A percentile compares a stretch with the other conserved stretches of the same genome.
Evolutionary conservation across 2,888 invertebrate species (phyloP).

Genomic region (Archips crataeganus): DNA sequence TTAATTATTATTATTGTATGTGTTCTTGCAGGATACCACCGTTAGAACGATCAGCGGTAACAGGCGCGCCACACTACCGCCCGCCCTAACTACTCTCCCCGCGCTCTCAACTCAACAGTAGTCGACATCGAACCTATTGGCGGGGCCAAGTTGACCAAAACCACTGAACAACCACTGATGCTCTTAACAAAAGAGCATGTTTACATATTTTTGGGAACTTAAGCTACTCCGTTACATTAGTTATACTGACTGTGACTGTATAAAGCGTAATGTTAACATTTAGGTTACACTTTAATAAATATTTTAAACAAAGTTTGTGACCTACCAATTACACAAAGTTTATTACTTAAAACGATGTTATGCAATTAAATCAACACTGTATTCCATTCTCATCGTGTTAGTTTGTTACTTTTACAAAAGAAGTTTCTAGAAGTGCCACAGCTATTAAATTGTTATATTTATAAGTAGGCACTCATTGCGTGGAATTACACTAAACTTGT

Average conservation of each 20-base stretch:
- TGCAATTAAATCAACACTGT: background rate
- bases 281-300: background rate
- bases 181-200: background rate
- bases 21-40: constrained; percentile 70
- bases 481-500: background rate
- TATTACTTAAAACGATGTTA: background rate
- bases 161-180: background rate
- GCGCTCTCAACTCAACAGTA: background rate
- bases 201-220: background rate
- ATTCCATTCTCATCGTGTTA: background rate
- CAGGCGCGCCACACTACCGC: constrained; percentile 53
- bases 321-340: background rate
- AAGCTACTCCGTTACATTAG: background rate
- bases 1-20: background rate
- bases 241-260: background rate
- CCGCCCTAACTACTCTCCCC: constrained; percentile 46
- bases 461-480: background rate
- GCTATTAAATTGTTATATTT: background rate
- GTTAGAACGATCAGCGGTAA: constrained; percentile 63
- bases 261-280: background rate
- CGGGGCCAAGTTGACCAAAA: background rate
- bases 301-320: background rate
- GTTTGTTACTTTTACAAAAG: background rate
- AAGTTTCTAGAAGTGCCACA: background rate
- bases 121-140: background rate